Evolutionary conservation across 2,113 vertebrate species (phyloP).

Genomic region (Chrysochloris asiatica): DNA sequence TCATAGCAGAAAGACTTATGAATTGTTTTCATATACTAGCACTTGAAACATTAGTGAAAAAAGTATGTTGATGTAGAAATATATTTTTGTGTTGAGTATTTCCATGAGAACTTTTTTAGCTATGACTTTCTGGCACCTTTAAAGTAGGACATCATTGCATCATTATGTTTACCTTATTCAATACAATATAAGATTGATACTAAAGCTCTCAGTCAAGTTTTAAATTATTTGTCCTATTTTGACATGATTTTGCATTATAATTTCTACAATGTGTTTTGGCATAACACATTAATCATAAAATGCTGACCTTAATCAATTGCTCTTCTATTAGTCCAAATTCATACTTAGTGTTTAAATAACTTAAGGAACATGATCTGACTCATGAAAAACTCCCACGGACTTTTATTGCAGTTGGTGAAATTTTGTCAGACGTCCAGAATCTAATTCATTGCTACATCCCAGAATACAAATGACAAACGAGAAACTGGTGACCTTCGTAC

Average conservation of each 20-base stretch:
- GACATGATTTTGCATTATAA: constrained; percentile 45
- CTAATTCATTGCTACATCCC: constrained; percentile 64
- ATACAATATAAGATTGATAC: background rate
- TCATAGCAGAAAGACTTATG: background rate
- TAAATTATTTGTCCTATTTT: constrained; percentile 47
- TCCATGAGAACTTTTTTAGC: background rate
- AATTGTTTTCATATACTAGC: background rate
- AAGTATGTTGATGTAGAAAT: background rate
- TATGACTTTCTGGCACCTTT: background rate
- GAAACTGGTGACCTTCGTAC: constrained; percentile 63
- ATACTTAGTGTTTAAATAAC: constrained; percentile 69
- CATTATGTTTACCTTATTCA: background rate
- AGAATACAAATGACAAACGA: constrained; percentile 67
- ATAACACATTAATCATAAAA: constrained; percentile 69
- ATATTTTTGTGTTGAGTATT: background rate
- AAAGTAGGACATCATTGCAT: background rate
- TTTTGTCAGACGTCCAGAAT: constrained; percentile 72
- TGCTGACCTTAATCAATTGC: constrained; percentile 66
- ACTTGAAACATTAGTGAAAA: background rate
- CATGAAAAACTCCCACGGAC: constrained; percentile 68
- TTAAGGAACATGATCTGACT: constrained; percentile 53
- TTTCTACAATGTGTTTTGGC: constrained; percentile 35
- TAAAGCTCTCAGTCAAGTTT: background rate
- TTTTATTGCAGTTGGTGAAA: constrained; percentile 70
- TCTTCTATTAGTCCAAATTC: constrained; percentile 61